Base-by-base conservation (phyloP, 2,797 vertebrate species). In the Benthosema pterotum region DNA sequence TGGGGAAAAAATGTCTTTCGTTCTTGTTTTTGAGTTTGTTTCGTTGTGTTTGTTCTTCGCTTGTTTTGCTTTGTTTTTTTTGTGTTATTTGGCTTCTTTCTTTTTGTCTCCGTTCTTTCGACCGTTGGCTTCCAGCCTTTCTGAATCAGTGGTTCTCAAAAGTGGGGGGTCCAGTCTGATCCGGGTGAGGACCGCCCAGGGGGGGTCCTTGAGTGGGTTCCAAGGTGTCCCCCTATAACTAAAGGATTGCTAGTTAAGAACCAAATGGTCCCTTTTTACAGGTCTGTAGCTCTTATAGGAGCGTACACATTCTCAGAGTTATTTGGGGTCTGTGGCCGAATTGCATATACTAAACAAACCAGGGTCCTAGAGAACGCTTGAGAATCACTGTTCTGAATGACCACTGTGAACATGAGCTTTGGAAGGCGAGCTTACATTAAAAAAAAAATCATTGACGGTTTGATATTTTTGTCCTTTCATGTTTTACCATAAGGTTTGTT, bases 401-500 rank as follows among this genome's bases (percentile, higher is more conserved):
- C 96, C 97, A 98, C 97, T 99, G 97, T 99, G 98, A 99, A 95
- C 93, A 95, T 93, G 92, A 91, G 91, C 94, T 95, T 83, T 91
- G 91, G 90, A 91, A 95, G 93, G 91, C 93, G 91, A 92, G 90
- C 94, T 92, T 94, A 90, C 88, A 84, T 84, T 38, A 9, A 38
- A 32, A 82, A 92, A n/a, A n/a, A n/a, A n/a, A n/a, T n/a, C 92
- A 92, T 91, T 90, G 89, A 91, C 77, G 90, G 89, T 94, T 94
- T 95, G 91, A 94, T 91, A 94, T 91, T 82, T 87, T 92, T 85
- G 84, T 94, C 32, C 32, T 38, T 94, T 94, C 82, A 90, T 94
- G 92, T 91, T 90, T 92, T 89, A 84, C 90, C 79, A 93, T 91
- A 83, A 90, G 32, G 83, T 93, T 94, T 93, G 92, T 94, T 94